Evolutionary conservation across 2,797 vertebrate genomes (phyloP), one percentile per base, ranked within the genome.

Genomic region (Falco cherrug): DNA sequence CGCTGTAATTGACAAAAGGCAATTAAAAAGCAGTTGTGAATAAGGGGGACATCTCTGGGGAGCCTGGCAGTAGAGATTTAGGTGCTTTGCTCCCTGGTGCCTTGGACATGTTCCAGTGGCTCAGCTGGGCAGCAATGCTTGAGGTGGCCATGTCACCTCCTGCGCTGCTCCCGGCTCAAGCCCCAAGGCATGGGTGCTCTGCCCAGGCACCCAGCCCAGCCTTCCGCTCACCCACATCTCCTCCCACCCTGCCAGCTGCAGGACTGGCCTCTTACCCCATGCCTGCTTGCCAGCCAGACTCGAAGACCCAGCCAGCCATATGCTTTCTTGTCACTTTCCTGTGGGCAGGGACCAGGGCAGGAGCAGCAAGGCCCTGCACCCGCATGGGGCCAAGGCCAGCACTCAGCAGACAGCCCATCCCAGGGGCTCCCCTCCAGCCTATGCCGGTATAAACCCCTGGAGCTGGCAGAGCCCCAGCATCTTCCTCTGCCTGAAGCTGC

Each of bases 21-120:
- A 95, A 96, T 97, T 97, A 96, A 94, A 97, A 95, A 94, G 93
- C 94, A 75, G 87, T 95, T 96, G 94, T 90, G 96, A 93, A 93
- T 91, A 96, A 94, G 88, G 90, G 91, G 96, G 93, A 95, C 93
- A 96, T 93, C 93, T 91, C 94, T n/a, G 83, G 85, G 90, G 93
- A 63, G 85, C 70, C 71, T 78, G 80, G 63, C 74, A 64, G 85
- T 63, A 61, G 92, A 91, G 89, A 97, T 94, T 90, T 90, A 96
- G 96, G 94, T 88, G 93, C 54, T 81, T 51, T 76, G 33, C 89
- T 91, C 76, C 35, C 33, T 39, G 50, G 24, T 4, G 29, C 54
- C 77, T 78, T 69, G 89, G 85, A 71, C 48, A 5, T 0, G 3
- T 74, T 82, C 77, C 95, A 89, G 84, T 1, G 2, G 31, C 0